Evolutionary conservation across 2,888 invertebrate species (phyloP).

Genomic region (Athalia cordata): DNA sequence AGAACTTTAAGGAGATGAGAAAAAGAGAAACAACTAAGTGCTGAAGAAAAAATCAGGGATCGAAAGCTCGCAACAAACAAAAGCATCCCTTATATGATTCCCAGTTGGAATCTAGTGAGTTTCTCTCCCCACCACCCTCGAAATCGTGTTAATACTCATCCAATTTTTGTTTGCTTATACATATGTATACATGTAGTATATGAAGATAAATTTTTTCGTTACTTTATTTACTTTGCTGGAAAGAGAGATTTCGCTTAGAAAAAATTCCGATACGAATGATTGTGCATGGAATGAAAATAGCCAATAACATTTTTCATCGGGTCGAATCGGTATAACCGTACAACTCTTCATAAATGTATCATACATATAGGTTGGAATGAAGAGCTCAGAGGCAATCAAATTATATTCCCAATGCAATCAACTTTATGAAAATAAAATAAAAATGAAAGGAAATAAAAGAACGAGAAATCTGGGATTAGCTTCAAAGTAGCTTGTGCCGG

Average conservation of each 20-base stretch:
- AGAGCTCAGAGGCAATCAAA: constrained; percentile 66
- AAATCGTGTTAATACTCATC: too few species aligned
- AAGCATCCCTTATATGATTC: too few species aligned
- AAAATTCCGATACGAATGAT: background rate
- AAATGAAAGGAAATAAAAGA: constrained; percentile 52
- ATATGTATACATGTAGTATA: too few species aligned
- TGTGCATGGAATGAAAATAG: constrained; percentile 51
- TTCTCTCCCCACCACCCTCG: too few species aligned
- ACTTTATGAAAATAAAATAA: constrained; percentile 51
- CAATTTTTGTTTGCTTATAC: too few species aligned
- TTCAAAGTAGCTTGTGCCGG: constrained; percentile 11
- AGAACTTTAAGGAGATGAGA: background rate
- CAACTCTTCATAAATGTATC: constrained; percentile 47
- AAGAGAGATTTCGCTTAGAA: background rate
- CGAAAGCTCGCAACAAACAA: background rate
- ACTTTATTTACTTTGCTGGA: background rate
- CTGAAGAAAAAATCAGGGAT: background rate
- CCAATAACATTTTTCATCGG: constrained; percentile 68
- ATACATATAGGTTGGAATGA: constrained; percentile 55
- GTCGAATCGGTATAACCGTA: constrained; percentile 61
- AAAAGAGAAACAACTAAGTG: background rate
- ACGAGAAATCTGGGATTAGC: constrained; percentile 21
- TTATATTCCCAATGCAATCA: constrained; percentile 71
- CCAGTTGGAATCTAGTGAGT: too few species aligned
- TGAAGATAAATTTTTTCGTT: background rate